Evolutionary conservation across 2,888 invertebrate genomes (phyloP), one percentile per base, ranked within the genome.

Genomic region (Ennomos erosarius): DNA sequence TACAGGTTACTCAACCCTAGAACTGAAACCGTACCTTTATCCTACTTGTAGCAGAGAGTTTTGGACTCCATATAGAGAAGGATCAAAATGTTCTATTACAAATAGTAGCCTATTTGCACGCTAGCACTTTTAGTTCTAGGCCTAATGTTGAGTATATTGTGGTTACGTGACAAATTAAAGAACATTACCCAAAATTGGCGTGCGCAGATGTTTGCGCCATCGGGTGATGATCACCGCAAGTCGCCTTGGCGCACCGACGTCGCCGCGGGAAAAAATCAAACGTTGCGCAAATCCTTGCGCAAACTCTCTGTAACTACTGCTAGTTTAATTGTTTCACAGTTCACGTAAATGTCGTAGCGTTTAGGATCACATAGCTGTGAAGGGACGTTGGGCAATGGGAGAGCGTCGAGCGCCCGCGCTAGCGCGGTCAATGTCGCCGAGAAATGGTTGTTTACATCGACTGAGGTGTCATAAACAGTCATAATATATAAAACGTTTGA

Each of bases 171-270:
- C 53, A 46, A 56, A 56, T 38, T 59, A 53, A 63, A 56, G 40
- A 53, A 43, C 48, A 62, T 62, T 61, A 56, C 53, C 44, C 43
- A 47, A 57, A 57, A 54, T 56, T 33, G 54, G n/a, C 48, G 36
- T 37, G 51, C 8, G 40, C 36, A 9, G 10, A 9, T 35, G 44
- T 45, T 66, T 63, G 55, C 67, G 56, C 50, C 67, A 67, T 38
- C 54, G 42, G 59, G 59, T 47, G 55, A 50, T 59, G 53, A 62
- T 52, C 66, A 68, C 67, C 71, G 63, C 70, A 69, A 63, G 48
- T 55, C 64, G 47, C 69, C 69, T 69, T 67, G 69, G 42, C 44
- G 59, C 52, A 34, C 37, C 37, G 40, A 39, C 16, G 13, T 10
- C 48, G 43, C 12, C 55, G 52, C 59, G 58, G 59, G 61, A 16